Conservation (phyloP, 2,797 vertebrate species). For the Cryptoprocta ferox region DNA sequence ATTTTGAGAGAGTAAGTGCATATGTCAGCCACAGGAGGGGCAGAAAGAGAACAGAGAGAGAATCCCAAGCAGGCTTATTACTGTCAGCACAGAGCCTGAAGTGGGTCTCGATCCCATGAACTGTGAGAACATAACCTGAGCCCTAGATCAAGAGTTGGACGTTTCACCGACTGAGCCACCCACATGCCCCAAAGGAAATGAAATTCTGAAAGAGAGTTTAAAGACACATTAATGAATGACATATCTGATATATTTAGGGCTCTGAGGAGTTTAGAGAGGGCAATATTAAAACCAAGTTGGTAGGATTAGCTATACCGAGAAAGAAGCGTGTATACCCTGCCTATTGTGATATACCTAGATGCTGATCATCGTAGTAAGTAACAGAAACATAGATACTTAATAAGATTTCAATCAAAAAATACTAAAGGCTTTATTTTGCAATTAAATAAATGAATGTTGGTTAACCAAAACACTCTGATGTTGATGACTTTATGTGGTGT, state of each 20-base stretch:
- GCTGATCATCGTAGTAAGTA: background rate
- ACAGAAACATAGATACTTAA: background rate
- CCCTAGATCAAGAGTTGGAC: no score
- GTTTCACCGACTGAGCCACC: no score
- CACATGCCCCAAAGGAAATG: no score
- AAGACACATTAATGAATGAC: background rate
- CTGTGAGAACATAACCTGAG: no score
- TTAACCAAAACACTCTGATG: background rate
- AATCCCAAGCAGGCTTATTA: no score
- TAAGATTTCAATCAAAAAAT: background rate
- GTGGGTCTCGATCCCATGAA: no score
- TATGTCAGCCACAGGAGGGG: no score
- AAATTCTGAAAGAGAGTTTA: background rate
- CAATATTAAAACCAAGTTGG: background rate
- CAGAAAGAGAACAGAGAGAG: no score
- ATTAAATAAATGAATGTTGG: background rate
- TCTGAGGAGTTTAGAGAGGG: background rate
- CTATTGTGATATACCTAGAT: background rate
- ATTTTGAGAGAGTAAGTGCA: no score
- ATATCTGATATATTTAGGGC: background rate
- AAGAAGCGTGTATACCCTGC: background rate
- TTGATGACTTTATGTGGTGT: background rate
- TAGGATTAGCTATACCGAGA: background rate
- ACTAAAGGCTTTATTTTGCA: background rate
- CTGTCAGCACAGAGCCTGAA: no score